These are phyloP conservation scores for Nothobranchius furzeri DNA, from an alignment of 2,113 vertebrate genomes.

Conservation along the genomic window DNA sequence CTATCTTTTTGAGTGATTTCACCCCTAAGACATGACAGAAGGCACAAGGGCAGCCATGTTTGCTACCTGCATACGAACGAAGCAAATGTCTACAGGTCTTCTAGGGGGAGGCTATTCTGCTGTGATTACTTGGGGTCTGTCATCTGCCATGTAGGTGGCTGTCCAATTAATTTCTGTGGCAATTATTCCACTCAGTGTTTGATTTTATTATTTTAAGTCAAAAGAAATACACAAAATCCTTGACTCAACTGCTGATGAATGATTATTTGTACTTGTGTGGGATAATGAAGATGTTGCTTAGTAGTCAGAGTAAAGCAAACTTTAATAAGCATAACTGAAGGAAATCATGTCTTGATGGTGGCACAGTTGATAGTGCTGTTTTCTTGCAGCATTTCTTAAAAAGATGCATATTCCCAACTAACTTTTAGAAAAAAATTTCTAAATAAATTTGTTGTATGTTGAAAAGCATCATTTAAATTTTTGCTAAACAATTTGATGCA, in stretches of 20 bases:
- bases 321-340: too few relatives aligned
- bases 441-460: too few relatives aligned
- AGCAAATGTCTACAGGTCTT: not conserved
- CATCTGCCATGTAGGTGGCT: not conserved
- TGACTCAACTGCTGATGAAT: not conserved
- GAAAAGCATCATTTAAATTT: too few relatives aligned
- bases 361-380: too few relatives aligned
- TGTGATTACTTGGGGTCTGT: conserved; percentile 12
- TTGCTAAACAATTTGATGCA: too few relatives aligned
- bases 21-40: conserved; percentile 24
- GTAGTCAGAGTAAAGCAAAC: too few relatives aligned
- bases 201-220: not conserved
- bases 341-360: too few relatives aligned
- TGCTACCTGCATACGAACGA: conserved; percentile 40
- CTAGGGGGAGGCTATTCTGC: not conserved
- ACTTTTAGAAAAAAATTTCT: too few relatives aligned
- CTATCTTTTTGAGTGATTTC: conserved; percentile 28
- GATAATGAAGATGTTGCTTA: too few relatives aligned
- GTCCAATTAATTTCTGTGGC: not conserved
- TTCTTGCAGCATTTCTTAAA: too few relatives aligned
- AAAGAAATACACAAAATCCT: not conserved
- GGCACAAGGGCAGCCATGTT: conserved; percentile 14
- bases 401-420: too few relatives aligned
- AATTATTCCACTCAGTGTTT: not conserved
- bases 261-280: not conserved